A percentile compares a stretch with the other conserved stretches of the same genome.
Conservation (phyloP, 1,140 invertebrate genomes). For the Leptoteleia sp. region DNA sequence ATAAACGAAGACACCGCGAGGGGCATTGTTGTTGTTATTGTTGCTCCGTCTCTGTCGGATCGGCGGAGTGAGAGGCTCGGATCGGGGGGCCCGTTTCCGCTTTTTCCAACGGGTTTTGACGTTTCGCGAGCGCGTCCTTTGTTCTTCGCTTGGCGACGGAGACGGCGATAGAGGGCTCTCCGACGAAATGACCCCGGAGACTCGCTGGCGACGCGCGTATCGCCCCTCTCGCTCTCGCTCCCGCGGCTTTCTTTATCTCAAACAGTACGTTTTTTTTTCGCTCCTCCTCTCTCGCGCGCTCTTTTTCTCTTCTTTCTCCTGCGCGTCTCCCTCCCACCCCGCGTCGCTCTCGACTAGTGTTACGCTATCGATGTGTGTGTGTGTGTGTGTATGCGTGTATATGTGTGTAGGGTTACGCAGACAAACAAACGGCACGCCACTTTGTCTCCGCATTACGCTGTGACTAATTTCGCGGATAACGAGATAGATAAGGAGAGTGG, state of each 20-base stretch:
- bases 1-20: too few species aligned
- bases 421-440: constrained; percentile 22
- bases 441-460: constrained; percentile 40
- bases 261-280: constrained; percentile 13
- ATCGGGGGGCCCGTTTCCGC: not conserved
- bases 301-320: not conserved
- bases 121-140: constrained; percentile 34
- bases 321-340: not conserved
- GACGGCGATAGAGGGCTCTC: constrained; percentile 25
- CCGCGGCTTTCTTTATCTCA: constrained; percentile 15
- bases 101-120: not conserved
- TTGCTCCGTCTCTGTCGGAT: constrained; percentile 6
- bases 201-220: constrained; percentile 45
- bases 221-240: constrained; percentile 12
- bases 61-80: not conserved
- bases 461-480: constrained; percentile 53
- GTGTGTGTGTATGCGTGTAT: too few species aligned
- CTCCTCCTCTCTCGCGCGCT: not conserved
- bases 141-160: constrained; percentile 11
- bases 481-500: constrained; percentile 18
- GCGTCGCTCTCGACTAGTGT: constrained; percentile 3
- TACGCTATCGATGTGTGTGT: constrained; percentile 23
- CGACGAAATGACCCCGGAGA: constrained; percentile 45
- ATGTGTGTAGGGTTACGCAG: constrained; percentile 10
- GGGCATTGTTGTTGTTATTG: constrained; percentile 25